Evolutionary conservation across 2,113 vertebrate genomes (phyloP), one percentile per base, ranked within the genome.

Genomic region (Heliornis fulica): DNA sequence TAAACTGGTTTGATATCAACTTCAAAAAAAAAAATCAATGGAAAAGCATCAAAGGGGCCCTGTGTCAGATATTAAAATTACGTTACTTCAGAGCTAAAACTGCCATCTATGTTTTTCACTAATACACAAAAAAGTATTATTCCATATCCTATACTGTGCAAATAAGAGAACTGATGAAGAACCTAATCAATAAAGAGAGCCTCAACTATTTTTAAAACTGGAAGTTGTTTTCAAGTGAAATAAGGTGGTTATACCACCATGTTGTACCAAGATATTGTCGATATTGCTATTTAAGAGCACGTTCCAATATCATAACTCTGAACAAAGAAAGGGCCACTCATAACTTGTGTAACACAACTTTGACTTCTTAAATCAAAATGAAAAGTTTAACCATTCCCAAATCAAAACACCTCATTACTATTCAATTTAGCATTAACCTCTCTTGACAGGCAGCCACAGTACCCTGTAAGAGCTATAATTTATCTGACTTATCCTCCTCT

Each of bases 391-490:
- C 60, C 83, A 51, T 85, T 89, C 41, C 40, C 83, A 78, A 95
- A 82, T 82, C 48, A 87, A 94, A 93, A n/a, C 61, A 68, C 48
- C 94, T 87, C 40, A 91, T 94, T 92, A 70, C 69, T 68, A 71
- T 74, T 91, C 77, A 89, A 60, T 92, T 91, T 75, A 75, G 31
- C 65, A 91, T 82, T 94, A 90, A 89, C 94, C 83, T 94, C 48
- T 60, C 64, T 36, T 46, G 56, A 89, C 60, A 81, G 69, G 89
- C 54, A 65, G 64, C 38, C 60, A 75, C 72, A 22, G 56, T 31
- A 72, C 26, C 19, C 20, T 56, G 38, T 25, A 31, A 83, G 60
- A 71, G 46, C 66, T 94, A 23, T 36, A 84, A 91, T 87, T 94
- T 94, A 75, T 95, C 87, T 90, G 23, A 21, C 69, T 90, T 74